Evolutionary conservation across 2,888 invertebrate genomes (phyloP).

Genomic region (Ornithoptera alexandrae): DNA sequence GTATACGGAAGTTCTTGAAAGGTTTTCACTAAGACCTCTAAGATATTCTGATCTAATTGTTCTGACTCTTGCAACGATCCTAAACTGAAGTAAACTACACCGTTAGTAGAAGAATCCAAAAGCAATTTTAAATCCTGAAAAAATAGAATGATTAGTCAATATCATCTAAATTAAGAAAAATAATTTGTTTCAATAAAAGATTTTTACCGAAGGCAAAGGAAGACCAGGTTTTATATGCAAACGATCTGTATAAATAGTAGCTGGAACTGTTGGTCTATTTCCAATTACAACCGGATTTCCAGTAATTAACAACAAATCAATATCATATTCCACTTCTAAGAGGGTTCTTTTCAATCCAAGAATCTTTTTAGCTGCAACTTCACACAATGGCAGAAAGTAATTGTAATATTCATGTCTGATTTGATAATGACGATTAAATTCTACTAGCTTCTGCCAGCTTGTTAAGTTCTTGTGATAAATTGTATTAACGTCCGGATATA

Average conservation of each 20-base stretch:
- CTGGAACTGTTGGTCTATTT: constrained; percentile 64
- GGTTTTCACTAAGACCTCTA: constrained; percentile 63
- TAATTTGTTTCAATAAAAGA: neutral
- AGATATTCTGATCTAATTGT: constrained; percentile 55
- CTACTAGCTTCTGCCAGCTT: constrained; percentile 60
- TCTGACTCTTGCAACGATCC: constrained; percentile 74
- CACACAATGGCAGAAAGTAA: constrained; percentile 57
- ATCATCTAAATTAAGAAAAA: neutral
- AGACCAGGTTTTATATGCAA: constrained; percentile 64
- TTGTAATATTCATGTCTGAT: constrained; percentile 63
- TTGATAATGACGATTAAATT: constrained; percentile 56
- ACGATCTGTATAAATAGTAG: constrained; percentile 60
- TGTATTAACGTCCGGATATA: constrained; percentile 74
- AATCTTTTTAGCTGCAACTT: constrained; percentile 62
- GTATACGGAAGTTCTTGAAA: constrained; percentile 72
- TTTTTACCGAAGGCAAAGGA: constrained; percentile 53
- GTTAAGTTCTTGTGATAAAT: constrained; percentile 63
- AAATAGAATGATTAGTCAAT: constrained; percentile 19
- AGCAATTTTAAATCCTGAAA: constrained; percentile 58
- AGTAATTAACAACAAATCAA: constrained; percentile 67
- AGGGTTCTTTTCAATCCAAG: constrained; percentile 58
- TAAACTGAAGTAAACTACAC: constrained; percentile 73
- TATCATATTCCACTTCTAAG: constrained; percentile 63
- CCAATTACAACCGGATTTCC: constrained; percentile 62
- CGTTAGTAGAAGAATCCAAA: constrained; percentile 65